Base-by-base conservation (phyloP, 2,113 vertebrate species). In the Corynorhinus townsendii region DNA sequence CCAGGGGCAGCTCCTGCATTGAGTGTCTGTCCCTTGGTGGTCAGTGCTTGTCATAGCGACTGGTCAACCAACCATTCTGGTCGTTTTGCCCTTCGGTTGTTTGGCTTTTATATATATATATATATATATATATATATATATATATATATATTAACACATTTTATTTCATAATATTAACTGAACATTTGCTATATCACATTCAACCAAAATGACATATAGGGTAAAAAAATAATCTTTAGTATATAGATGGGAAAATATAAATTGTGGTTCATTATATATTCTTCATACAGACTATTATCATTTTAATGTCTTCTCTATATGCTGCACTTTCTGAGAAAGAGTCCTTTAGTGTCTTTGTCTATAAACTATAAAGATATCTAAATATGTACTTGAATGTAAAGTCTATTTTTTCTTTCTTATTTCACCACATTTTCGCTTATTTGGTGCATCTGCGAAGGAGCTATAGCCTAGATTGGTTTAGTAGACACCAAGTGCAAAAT, bases 241-340 rank as follows among this genome's bases (percentile, higher is more conserved):
- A 26, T 19, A 62, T 4, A 68, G 12, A 47, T 43, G 9, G 22
- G 11, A 62, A 86, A 84, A 79, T 72, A 45, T 28, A 64, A 79
- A 77, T 17, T 91, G 49, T n/a, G 77, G 77, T 33, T 73, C 54
- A 76, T 35, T 72, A 75, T 26, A 82, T 56, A 68, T 56, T 84
- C 33, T 79, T 64, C 77, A 43, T 73, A 54, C 62, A 56, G 38
- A 33, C 64, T 35, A 40, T 83, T 79, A 45, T 72, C 35, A 47
- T 83, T 84, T 79, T 79, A 77, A 54, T 24, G 24, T 5, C 54
- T 86, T 93, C 40, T 49, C 54, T 43, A 30, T 11, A 76, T 64
- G 14, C 83, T 20, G 6, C 2, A 82, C 6, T 4, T 87, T 76
- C 40, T 86, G 24, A 73, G 22, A 9, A 45, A 72, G 0, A 33